Evolutionary conservation across 2,113 vertebrate genomes (phyloP), one percentile per base, ranked within the genome.

Genomic region (Amphiprion percula): DNA sequence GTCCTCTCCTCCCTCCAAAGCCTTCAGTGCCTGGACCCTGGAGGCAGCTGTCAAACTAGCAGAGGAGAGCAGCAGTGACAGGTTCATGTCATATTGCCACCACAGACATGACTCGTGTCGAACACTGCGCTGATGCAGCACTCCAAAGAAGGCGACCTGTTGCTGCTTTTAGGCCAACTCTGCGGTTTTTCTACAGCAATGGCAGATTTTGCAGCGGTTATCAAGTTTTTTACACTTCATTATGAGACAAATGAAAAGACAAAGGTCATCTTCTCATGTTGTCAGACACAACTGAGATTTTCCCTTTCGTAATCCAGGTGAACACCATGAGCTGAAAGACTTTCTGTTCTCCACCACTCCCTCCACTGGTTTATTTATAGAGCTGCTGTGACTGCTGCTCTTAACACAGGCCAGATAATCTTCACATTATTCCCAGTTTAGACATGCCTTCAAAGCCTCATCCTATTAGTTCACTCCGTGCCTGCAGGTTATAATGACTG

Each of bases 391-490:
- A 77, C 58, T 41, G 33, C 58, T 70, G 47, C 53, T 70, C 46
- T 79, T 66, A 55, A 54, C 70, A 54, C 47, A 68, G 54, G 26
- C 77, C 12, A 72, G 80, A 73, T 90, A 85, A 90, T 88, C 83
- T 82, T 85, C 44, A 81, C 65, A 77, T 62, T 50, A 60, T 68
- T 87, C 83, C 78, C 74, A 82, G 74, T 82, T 86, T 83, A 76
- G 82, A 81, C 46, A 24, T 26, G 60, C 64, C 41, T 69, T 54
- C 28, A 74, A 67, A 64, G 50, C 65, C 68, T 89, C 21, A 90
- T 87, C 83, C 78, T 88, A 84, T 90, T 90, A 88, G 60, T 62
- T 74, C 72, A 75, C 68, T 67, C 76, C 55, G 63, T 68, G 50
- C 49, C 65, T 68, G 56, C 23, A 72, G 71, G 24, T 41, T 84